Conservation (phyloP, 2,113 vertebrate species). For the Periophthalmodon schlosseri region DNA sequence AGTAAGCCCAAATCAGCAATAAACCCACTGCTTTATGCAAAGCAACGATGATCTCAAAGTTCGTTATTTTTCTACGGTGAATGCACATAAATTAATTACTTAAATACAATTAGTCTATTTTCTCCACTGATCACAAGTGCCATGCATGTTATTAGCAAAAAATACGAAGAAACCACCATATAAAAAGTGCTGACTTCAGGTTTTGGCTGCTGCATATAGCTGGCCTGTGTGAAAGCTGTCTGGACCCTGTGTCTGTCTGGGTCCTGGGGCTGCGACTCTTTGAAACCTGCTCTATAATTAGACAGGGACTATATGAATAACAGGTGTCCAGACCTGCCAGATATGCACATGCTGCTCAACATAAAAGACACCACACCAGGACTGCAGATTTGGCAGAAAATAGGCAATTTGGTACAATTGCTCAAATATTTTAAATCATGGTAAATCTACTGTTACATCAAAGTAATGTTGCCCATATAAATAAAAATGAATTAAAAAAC, state of each 20-base stretch:
- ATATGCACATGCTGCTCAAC: slow-evolving; percentile 47
- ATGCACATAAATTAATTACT: neutral
- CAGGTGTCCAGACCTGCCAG: slow-evolving; percentile 68
- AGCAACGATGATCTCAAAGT: too few relatives aligned
- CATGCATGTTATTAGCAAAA: neutral
- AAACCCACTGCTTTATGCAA: too few relatives aligned
- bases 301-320: slow-evolving; percentile 52
- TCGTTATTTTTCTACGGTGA: too few relatives aligned
- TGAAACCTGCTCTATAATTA: slow-evolving; percentile 77
- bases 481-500: too few relatives aligned
- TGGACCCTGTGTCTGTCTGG: slow-evolving; percentile 29
- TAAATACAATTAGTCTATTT: neutral
- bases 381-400: neutral
- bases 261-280: slow-evolving; percentile 45
- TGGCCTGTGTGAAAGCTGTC: slow-evolving; percentile 36
- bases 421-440: neutral
- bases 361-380: slow-evolving; percentile 45
- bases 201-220: slow-evolving; percentile 29
- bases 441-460: neutral
- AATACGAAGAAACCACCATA: neutral
- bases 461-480: neutral
- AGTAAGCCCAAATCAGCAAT: too few relatives aligned
- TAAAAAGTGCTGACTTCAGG: slow-evolving; percentile 20
- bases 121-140: neutral
- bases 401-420: neutral